Evolutionary conservation across 2,113 vertebrate species (phyloP), one percentile per base, ranked within the genome.

Genomic region (Dromaius novaehollandiae): DNA sequence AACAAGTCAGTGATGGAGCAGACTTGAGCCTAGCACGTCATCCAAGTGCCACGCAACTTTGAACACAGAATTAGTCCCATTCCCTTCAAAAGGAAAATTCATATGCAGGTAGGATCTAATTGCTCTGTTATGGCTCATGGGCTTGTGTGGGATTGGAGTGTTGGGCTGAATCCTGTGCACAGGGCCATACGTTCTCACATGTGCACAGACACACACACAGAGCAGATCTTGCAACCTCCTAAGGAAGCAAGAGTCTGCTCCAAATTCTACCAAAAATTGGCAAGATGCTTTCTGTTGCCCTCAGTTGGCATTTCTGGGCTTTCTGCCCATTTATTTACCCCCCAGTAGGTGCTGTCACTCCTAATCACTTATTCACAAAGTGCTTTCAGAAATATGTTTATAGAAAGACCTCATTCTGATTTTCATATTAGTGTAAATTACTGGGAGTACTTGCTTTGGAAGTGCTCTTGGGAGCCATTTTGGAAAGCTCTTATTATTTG

Each of bases 401-500:
- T 92, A 92, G 92, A 94, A 93, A 87, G 92, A 95, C 44, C 73
- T 93, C 75, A 64, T 95, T 96, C 81, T 95, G 91, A 92, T 78
- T 97, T 97, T 90, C 70, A 50, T 92, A 95, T 93, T 95, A 96
- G 81, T 74, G 78, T 66, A 96, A 95, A 97, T 96, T 90, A 92
- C 74, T 91, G 84, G 87, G 84, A 93, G 84, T 88, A 76, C 90
- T 96, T 94, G 81, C 94, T 71, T 78, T 86, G 89, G 64, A 95
- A 94, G 85, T 75, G 89, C 82, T 96, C 94, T 90, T 95, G 94
- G 93, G 90, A 94, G 73, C 76, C 94, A 95, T 97, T 97, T 95
- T 96, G 91, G 94, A 96, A 96, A 95, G 82, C 82, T 96, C 93
- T 94, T 93, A 70, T 93, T 96, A 90, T 97, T 96, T 97, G 71